Percentiles rank a stretch among this genome's conserved stretches.
Conservation (phyloP, 30 jellyfish, hydroid and myxozoan species). For the Turritopsis rubra region DNA sequence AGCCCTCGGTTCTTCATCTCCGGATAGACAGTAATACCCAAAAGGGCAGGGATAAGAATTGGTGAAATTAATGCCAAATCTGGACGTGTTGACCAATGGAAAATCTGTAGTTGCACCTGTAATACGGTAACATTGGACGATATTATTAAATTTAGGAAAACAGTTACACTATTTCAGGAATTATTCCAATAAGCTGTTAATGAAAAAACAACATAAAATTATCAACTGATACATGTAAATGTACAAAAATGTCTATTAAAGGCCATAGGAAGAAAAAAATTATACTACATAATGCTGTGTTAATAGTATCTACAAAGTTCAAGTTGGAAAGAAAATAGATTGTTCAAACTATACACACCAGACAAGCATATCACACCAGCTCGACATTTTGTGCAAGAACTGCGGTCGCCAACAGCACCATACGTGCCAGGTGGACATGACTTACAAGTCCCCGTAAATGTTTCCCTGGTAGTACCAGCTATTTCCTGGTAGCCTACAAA, state of each 20-base stretch:
- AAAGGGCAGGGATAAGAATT: slow-evolving; percentile 90
- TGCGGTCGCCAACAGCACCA: slow-evolving; percentile 49
- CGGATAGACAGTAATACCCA: slow-evolving; percentile 82
- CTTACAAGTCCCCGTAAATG: slow-evolving; percentile 70
- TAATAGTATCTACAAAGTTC: too few species aligned
- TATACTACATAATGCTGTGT: too few species aligned
- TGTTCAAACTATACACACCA: too few species aligned
- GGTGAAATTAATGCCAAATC: slow-evolving; percentile 63
- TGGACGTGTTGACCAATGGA: slow-evolving; percentile 66
- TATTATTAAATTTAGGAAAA: too few species aligned
- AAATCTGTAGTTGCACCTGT: slow-evolving; percentile 82
- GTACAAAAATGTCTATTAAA: not conserved
- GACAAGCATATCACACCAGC: slow-evolving; percentile 85
- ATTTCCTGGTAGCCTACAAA: slow-evolving; percentile 65
- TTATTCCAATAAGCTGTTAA: not conserved
- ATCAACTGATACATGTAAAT: not conserved
- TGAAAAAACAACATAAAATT: not conserved
- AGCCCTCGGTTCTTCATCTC: slow-evolving; percentile 59
- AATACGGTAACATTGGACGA: not conserved
- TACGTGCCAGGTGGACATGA: slow-evolving; percentile 75
- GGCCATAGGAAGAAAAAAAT: not conserved
- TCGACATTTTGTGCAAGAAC: slow-evolving; percentile 55
- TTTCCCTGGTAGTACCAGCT: slow-evolving; percentile 57
- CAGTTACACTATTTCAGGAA: not conserved
- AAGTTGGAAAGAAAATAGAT: too few species aligned